Base-by-base conservation (phyloP, 1,140 invertebrate species). In the Pogonus chalceus region DNA sequence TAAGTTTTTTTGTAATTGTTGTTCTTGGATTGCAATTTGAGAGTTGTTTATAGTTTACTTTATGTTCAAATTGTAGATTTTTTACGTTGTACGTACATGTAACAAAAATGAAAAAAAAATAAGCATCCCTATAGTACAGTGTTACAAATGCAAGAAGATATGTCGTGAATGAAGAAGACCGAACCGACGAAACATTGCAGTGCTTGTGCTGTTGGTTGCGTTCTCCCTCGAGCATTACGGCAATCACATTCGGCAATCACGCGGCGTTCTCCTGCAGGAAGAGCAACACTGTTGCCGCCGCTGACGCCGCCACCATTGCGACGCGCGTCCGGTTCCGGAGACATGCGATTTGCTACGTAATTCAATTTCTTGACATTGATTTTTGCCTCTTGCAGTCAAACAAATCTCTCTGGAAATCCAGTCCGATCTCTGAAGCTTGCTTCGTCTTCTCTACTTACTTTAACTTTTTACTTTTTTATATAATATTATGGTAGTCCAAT, bases 241-340 rank as follows among this genome's bases (percentile, higher is more conserved):
- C 37, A 43, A 43, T 43, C 37, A 43, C 37, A 43, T 9, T 43
- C 37, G 37, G 7, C 37, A 43, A 43, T 43, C 37, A 43, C 18
- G 18, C 37, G 9, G 18, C 37, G 9, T 18, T 12, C 37, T 43
- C 9, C 18, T 16, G 18, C 7, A 31, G 26, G 9, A 12, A 43
- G 37, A 43, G 37, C 3, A 4, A 31, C 14, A 7, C 37, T 43
- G 37, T 16, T 10, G 18, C 37, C 9, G 9, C 37, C 9, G 18
- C 37, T 16, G 37, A 43, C 26, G 26, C 26, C 26, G 26, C 26
- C 26, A 14, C 14, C 26, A 43, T 43, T 43, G 37, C 37, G 37
- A 4, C 26, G 26, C 26, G 26, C 26, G 26, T 31, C 26, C 26
- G 26, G 26, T 31, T 31, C 26, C 26, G 26, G 26, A 31, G 26